Evolutionary conservation across 2,113 vertebrate genomes (phyloP).

Genomic region (Canis aureus): DNA sequence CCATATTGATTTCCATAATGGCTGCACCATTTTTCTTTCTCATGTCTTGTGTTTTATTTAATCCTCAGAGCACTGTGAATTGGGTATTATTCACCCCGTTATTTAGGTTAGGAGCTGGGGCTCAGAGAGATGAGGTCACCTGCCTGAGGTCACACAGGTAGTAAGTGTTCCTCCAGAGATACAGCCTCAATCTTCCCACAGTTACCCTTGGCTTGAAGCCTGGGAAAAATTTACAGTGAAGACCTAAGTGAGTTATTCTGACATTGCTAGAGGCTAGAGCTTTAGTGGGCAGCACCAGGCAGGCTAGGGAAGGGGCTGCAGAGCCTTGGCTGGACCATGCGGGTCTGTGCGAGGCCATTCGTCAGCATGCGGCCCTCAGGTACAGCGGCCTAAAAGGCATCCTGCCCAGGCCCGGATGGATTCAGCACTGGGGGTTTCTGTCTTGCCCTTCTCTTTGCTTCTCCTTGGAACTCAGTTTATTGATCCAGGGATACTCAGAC

Average conservation of each 20-base stretch:
- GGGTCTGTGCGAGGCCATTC: not conserved
- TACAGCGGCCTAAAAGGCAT: not conserved
- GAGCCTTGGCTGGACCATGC: fast-evolving
- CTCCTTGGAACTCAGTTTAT: not conserved
- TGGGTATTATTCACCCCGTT: not conserved
- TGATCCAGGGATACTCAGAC: not conserved
- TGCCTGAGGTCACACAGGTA: not conserved
- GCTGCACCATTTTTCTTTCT: not conserved
- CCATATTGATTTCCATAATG: not conserved
- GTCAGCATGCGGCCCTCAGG: not conserved
- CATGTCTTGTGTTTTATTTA: not conserved
- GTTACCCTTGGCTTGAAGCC: not conserved
- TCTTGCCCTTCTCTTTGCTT: not conserved
- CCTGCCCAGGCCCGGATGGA: not conserved
- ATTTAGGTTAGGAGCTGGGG: not conserved
- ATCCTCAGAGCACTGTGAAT: not conserved
- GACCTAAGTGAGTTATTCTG: not conserved
- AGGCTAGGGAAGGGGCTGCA: not conserved
- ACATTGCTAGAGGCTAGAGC: not conserved
- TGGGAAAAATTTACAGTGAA: not conserved
- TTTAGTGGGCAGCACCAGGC: not conserved
- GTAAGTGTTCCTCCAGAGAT: not conserved
- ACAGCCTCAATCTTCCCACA: no score
- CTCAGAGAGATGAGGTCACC: not conserved
- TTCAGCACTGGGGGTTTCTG: fast-evolving